A percentile compares a stretch with the other conserved stretches of the same genome.
These are phyloP conservation scores for Hybos culiciformis DNA, from an alignment of 2,888 invertebrate species.

Conservation along the genomic window DNA sequence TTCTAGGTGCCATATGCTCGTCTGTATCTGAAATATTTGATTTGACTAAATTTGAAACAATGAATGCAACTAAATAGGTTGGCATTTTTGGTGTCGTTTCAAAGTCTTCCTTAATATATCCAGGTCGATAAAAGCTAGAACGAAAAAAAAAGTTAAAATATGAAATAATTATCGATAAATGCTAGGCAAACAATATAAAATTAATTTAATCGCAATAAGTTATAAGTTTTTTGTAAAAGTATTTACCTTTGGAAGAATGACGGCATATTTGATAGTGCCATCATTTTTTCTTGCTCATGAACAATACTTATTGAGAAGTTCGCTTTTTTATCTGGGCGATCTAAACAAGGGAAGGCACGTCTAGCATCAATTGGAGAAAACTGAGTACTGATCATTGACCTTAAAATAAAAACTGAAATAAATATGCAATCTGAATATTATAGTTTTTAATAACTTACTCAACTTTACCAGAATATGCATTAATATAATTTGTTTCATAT, in stretches of 20 bases:
- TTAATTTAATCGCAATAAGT: not conserved
- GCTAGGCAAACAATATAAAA: not conserved
- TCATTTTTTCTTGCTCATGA: conserved; percentile 37
- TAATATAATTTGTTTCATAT: conserved; percentile 38
- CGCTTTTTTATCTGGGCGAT: conserved; percentile 72
- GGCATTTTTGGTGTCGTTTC: conserved; percentile 54
- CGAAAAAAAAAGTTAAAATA: conserved; percentile 1
- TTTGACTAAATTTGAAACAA: conserved; percentile 39
- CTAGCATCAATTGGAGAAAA: conserved; percentile 68
- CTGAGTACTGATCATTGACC: conserved; percentile 66
- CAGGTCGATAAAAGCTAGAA: conserved; percentile 28
- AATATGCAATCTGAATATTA: not conserved
- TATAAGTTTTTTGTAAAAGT: not conserved
- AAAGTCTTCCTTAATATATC: conserved; percentile 51
- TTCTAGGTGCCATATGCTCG: conserved; percentile 22
- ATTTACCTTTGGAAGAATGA: conserved; percentile 24
- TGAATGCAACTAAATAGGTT: conserved; percentile 57
- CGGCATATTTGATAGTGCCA: conserved; percentile 52
- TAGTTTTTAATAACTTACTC: conserved; percentile 28
- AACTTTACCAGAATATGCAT: conserved; percentile 27
- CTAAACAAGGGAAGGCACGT: conserved; percentile 76
- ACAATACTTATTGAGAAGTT: conserved; percentile 55
- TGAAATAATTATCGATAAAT: not conserved
- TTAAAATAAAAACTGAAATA: conserved; percentile 27
- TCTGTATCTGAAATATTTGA: conserved; percentile 24